Percentiles rank a stretch among this genome's conserved stretches.
phyloP scores from a whole-genome alignment of 92 coral and sea anemone genomes.

The Anthopleura xanthogrammica region DNA sequence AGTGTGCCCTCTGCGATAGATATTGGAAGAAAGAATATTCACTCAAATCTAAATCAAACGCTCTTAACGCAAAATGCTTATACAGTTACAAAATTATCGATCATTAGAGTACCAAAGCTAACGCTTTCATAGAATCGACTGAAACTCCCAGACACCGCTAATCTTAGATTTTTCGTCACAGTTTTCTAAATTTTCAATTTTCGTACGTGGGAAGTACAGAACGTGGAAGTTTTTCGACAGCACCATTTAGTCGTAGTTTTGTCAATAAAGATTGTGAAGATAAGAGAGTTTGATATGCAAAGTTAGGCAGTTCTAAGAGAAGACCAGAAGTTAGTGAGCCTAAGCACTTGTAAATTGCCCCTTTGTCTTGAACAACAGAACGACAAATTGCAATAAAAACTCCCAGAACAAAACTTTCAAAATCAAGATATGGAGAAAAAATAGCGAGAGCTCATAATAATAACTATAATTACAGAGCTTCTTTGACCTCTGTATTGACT shows the following conservation, averaged over 20 bases:
- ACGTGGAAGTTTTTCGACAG: not conserved
- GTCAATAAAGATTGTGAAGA: slow-evolving; percentile 6
- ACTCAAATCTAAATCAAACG: not conserved
- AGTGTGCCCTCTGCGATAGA: not conserved
- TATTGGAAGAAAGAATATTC: not conserved
- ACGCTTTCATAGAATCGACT: not conserved
- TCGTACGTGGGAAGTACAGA: not conserved
- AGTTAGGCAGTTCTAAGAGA: not conserved
- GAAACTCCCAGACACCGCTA: not conserved
- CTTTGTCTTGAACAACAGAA: not conserved
- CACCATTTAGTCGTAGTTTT: not conserved
- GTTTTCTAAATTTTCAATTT: not conserved
- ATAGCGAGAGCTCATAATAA: not conserved
- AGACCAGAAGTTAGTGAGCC: not conserved
- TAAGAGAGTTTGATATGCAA: not conserved
- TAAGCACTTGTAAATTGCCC: not conserved
- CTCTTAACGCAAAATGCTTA: not conserved
- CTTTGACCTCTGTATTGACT: slow-evolving; percentile 36
- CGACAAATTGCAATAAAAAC: not conserved
- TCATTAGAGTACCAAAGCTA: not conserved
- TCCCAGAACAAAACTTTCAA: not conserved
- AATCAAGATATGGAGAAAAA: not conserved
- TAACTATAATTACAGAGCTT: slow-evolving; percentile 24
- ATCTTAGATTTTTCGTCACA: not conserved
- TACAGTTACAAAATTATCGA: not conserved